These are phyloP conservation scores for Zosterops japonicus DNA, from an alignment of 2,113 vertebrate genomes.

Conservation along the genomic window DNA sequence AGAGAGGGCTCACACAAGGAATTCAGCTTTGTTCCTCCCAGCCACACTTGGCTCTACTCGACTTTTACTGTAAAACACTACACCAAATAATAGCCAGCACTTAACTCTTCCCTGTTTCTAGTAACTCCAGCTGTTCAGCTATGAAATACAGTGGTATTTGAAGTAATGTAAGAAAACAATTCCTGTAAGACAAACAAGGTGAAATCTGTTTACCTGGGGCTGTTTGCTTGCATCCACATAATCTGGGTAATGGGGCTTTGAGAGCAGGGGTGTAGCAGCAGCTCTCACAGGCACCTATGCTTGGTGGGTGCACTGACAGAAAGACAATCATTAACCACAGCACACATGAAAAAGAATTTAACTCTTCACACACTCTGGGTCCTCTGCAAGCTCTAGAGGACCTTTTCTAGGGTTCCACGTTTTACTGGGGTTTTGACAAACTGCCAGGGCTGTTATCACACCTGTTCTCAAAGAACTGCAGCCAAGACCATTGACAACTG, in stretches of 20 bases:
- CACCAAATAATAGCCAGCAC: fast-evolving
- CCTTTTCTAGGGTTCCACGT: fast-evolving
- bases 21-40: not conserved
- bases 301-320: not conserved
- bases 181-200: not conserved
- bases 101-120: no score
- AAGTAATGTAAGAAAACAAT: not conserved
- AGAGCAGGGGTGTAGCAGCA: not conserved
- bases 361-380: no score
- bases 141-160: not conserved
- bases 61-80: not conserved
- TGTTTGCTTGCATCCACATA: not conserved
- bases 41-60: fast-evolving
- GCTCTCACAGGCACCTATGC: fast-evolving
- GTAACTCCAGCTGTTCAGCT: not conserved
- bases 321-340: not conserved
- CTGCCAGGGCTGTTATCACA: not conserved
- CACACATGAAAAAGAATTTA: fast-evolving
- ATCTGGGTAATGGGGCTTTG: fast-evolving
- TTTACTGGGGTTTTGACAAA: not conserved
- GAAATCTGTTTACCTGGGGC: not conserved
- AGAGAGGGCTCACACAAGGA: not conserved
- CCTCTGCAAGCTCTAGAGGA: not conserved
- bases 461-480: not conserved
- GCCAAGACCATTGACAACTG: fast-evolving